phyloP scores from a whole-genome alignment of 2,797 vertebrate species.

The Catamblyrhynchus diadema region DNA sequence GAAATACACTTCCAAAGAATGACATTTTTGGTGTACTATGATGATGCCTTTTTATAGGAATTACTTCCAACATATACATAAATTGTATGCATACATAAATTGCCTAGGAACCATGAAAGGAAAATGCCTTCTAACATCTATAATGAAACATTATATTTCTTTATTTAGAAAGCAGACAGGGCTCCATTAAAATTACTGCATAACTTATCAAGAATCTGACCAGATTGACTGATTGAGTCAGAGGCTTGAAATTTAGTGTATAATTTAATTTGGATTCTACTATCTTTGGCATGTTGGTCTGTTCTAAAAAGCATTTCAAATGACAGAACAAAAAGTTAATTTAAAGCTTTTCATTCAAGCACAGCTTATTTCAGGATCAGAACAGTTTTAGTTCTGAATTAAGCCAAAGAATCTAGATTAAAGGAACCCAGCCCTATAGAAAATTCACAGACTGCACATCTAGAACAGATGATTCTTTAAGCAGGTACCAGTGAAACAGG shows the following conservation, averaged over 20 bases:
- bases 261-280: background rate
- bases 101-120: background rate
- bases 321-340: background rate
- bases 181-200: background rate
- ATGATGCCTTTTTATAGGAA: background rate
- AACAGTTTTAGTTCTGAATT: background rate
- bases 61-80: background rate
- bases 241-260: conserved; percentile 4
- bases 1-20: background rate
- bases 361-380: background rate
- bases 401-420: background rate
- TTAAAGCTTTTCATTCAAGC: background rate
- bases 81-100: background rate
- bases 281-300: background rate
- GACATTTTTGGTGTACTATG: background rate
- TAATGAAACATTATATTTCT: background rate
- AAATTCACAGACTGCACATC: background rate
- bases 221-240: background rate
- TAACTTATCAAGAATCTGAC: background rate
- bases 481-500: background rate
- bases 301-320: background rate
- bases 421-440: background rate
- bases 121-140: background rate
- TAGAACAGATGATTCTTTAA: background rate
- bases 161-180: background rate